Conservation (phyloP, 2,113 vertebrate genomes). For the Lampris megalopsis region DNA sequence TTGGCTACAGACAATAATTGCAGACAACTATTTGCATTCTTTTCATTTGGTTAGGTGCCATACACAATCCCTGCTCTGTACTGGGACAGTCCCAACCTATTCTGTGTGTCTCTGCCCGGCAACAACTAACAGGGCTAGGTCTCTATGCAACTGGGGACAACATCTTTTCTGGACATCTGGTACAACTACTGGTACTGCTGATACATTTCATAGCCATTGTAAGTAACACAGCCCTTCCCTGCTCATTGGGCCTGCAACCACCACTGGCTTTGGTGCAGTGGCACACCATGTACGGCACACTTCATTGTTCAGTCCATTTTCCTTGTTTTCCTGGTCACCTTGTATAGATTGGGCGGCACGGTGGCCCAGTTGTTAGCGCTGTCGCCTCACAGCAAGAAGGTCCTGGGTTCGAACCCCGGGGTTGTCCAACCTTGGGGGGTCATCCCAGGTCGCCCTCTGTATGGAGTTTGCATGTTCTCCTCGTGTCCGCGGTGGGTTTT, state of each 20-base stretch:
- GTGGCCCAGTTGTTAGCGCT: too few species aligned
- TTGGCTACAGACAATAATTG: constrained; percentile 63
- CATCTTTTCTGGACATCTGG: constrained; percentile 56
- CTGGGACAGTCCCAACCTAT: constrained; percentile 64
- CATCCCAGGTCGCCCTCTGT: too few species aligned
- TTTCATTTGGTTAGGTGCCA: constrained; percentile 67
- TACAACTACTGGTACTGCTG: constrained; percentile 59
- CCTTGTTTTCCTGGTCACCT: too few species aligned
- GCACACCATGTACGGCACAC: neutral
- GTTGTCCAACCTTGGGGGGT: too few species aligned
- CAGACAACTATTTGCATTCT: constrained; percentile 71
- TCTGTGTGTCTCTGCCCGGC: constrained; percentile 54
- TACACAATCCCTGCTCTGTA: constrained; percentile 78
- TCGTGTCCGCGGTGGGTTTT: too few species aligned
- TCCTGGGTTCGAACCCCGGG: too few species aligned
- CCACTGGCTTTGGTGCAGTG: neutral
- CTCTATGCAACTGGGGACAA: constrained; percentile 72
- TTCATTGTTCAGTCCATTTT: too few species aligned
- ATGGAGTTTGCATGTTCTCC: too few species aligned
- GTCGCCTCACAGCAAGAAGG: too few species aligned
- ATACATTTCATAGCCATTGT: constrained; percentile 39
- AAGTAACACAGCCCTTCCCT: constrained; percentile 21
- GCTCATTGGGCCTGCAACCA: neutral
- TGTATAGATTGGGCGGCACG: too few species aligned
- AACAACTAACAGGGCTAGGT: constrained; percentile 39